These are phyloP conservation scores for Cossypha polioptera DNA, from an alignment of 2,797 vertebrate species.

Conservation along the genomic window DNA sequence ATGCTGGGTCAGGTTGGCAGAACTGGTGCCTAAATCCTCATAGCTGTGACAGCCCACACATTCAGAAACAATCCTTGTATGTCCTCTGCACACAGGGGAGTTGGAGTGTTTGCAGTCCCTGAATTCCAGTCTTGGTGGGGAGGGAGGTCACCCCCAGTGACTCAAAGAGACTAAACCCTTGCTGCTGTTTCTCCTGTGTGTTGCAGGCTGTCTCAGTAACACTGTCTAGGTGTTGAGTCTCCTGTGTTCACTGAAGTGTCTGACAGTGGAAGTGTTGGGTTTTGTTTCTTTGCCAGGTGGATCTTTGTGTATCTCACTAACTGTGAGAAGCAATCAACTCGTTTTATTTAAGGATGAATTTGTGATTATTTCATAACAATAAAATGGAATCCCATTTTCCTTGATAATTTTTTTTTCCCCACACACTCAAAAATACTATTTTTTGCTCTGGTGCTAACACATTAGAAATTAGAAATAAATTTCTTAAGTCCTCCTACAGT, in stretches of 20 bases:
- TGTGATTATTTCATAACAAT: neutral
- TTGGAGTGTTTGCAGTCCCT: neutral
- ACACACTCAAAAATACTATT: neutral
- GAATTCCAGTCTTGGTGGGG: neutral
- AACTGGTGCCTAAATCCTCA: neutral
- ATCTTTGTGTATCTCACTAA: neutral
- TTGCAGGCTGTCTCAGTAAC: neutral
- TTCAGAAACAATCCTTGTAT: neutral
- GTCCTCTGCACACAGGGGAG: neutral
- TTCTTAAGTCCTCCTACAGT: neutral
- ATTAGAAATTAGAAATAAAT: neutral
- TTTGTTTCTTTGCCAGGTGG: neutral
- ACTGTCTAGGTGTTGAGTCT: neutral
- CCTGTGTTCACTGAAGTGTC: neutral
- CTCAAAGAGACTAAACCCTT: neutral
- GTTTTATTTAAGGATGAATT: neutral
- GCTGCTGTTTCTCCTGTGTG: neutral
- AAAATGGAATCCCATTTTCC: neutral
- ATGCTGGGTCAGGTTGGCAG: neutral
- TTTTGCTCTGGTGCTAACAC: neutral
- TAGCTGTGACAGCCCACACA: fast-evolving
- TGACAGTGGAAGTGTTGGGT: neutral
- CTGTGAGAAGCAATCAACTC: neutral
- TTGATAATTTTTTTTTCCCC: neutral
- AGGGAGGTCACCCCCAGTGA: neutral